Conservation (phyloP, 2,888 invertebrate genomes). For the Carabus problematicus region DNA sequence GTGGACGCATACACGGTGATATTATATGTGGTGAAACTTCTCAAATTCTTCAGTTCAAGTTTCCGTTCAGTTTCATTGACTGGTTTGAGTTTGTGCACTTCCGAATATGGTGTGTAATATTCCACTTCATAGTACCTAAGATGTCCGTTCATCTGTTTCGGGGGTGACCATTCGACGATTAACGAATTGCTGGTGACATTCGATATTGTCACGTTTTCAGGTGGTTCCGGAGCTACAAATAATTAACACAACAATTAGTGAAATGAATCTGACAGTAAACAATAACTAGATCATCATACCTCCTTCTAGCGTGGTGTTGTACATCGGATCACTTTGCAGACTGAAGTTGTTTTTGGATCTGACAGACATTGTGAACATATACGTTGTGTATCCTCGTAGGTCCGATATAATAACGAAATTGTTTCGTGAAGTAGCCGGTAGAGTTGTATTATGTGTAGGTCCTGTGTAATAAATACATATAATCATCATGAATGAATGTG, state of each 20-base stretch:
- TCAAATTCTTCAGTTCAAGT: constrained; percentile 57
- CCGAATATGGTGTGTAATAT: constrained; percentile 53
- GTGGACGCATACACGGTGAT: constrained; percentile 78
- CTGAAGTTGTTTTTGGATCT: constrained; percentile 64
- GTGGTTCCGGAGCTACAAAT: constrained; percentile 63
- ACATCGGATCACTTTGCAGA: constrained; percentile 66
- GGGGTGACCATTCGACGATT: constrained; percentile 72
- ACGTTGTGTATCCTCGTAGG: constrained; percentile 77
- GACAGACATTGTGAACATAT: constrained; percentile 73
- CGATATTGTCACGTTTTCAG: constrained; percentile 66
- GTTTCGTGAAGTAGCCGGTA: constrained; percentile 61
- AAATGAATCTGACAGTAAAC: constrained; percentile 12
- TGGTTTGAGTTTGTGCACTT: constrained; percentile 4
- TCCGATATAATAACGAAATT: constrained; percentile 66
- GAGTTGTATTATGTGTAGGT: constrained; percentile 57
- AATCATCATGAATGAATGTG: constrained; percentile 33
- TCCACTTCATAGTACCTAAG: constrained; percentile 72
- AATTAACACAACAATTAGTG: neutral
- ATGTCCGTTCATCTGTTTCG: constrained; percentile 75
- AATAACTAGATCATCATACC: constrained; percentile 55
- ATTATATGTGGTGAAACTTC: constrained; percentile 72
- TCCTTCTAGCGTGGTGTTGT: constrained; percentile 74
- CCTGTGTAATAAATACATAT: constrained; percentile 43
- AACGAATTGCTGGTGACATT: constrained; percentile 71
- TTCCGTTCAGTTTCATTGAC: constrained; percentile 15